Percentiles rank a stretch among this genome's conserved stretches.
Evolutionary conservation across 2,888 invertebrate genomes (phyloP).

Genomic region (Blomia tropicalis): DNA sequence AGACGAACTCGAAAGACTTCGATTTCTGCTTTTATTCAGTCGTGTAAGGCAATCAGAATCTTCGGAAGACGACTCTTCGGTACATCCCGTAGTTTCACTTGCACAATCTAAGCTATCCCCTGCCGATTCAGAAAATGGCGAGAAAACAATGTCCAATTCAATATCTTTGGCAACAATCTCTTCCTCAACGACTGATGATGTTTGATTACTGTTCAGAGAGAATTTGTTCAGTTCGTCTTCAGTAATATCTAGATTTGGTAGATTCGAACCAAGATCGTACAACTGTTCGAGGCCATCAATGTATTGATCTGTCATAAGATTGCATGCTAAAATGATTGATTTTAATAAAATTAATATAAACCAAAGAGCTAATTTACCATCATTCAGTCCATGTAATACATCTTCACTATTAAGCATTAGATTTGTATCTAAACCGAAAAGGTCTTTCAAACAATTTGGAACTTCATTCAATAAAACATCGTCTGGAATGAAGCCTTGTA

Average conservation of each 20-base stretch:
- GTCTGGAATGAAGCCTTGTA: slow-evolving; percentile 2
- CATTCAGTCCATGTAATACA: neutral
- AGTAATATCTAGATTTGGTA: neutral
- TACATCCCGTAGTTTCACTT: neutral
- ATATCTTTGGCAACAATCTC: neutral
- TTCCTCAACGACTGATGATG: neutral
- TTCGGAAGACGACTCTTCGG: neutral
- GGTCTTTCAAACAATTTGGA: neutral
- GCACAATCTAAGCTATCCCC: neutral
- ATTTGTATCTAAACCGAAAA: neutral
- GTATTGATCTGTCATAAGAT: slow-evolving; percentile 11
- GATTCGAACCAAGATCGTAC: neutral
- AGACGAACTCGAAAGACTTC: neutral
- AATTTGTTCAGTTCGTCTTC: neutral
- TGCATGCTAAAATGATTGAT: slow-evolving; percentile 7
- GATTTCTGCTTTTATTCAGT: neutral
- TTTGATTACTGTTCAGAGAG: neutral
- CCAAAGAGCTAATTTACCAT: neutral
- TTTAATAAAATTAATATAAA: neutral
- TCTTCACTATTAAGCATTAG: neutral
- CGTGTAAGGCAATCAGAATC: neutral
- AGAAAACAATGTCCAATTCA: neutral
- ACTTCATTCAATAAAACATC: slow-evolving; percentile 9
- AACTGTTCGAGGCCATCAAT: neutral
- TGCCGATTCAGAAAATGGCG: neutral